Percentiles rank a stretch among this genome's conserved stretches.
These are phyloP conservation scores for Timandra comae DNA, from an alignment of 2,888 invertebrate genomes.

Conservation along the genomic window DNA sequence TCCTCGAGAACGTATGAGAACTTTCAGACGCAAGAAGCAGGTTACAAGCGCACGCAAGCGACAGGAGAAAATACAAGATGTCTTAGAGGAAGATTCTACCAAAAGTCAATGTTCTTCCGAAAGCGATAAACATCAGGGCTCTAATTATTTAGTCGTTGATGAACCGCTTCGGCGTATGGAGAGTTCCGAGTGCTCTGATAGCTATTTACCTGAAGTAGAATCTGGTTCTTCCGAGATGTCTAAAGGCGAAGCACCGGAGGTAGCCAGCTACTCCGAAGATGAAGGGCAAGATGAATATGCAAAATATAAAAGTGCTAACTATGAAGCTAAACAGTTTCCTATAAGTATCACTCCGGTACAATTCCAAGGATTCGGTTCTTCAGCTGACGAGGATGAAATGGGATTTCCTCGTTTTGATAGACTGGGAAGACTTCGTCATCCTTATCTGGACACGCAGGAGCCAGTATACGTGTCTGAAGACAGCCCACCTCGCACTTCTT, in stretches of 20 bases:
- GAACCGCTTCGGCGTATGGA: constrained; percentile 73
- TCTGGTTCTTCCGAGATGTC: constrained; percentile 79
- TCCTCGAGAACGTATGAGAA: constrained; percentile 80
- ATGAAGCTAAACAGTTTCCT: constrained; percentile 62
- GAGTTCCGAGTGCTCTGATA: constrained; percentile 81
- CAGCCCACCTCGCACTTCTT: constrained; percentile 61
- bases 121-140: constrained; percentile 61
- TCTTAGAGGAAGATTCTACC: constrained; percentile 70
- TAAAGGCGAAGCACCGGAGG: constrained; percentile 65
- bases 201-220: constrained; percentile 81
- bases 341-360: constrained; percentile 67
- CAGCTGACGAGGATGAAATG: constrained; percentile 81
- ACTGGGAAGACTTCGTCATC: constrained; percentile 72
- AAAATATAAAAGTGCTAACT: constrained; percentile 54
- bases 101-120: constrained; percentile 72
- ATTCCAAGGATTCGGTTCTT: constrained; percentile 79
- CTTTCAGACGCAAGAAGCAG: constrained; percentile 82
- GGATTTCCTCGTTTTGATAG: constrained; percentile 80
- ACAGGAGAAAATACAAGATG: constrained; percentile 74
- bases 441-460: constrained; percentile 69
- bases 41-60: constrained; percentile 75
- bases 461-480: constrained; percentile 68
- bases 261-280: constrained; percentile 73
- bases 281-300: constrained; percentile 72
- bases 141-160: constrained; percentile 56